Base-by-base conservation (phyloP, 2,888 invertebrate species). In the Amphipoea oculea region DNA sequence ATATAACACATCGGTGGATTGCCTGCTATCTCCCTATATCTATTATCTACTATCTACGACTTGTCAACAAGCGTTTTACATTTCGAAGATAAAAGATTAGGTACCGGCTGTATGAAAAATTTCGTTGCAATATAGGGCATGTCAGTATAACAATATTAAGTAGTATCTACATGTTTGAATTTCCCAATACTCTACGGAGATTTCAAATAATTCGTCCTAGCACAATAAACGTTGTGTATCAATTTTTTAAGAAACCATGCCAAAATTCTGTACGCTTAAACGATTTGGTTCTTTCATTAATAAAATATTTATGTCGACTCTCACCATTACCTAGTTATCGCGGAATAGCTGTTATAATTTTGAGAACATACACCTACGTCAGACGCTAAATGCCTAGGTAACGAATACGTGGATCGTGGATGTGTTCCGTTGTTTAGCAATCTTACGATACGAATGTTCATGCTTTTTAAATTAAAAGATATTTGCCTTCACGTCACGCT, bases 21-120 rank as follows among this genome's bases (percentile, higher is more conserved):
- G 90, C 68, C 73, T 85, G 80, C 78, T 94, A 94, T 94, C 93
- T 82, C 66, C 68, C 86, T 92, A 20, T 42, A 71, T 62, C n/a
- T 40, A 62, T n/a, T 71, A 93, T 94, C n/a, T 40, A 62, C 40
- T 71, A 93, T 94, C 92, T 89, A 91, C 86, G 88, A 93, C 91
- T 93, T 95, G 95, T 95, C 94, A 94, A 94, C 93, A 93, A 93
- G 91, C 91, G 89, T 93, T 93, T 93, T 94, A 94, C 92, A 93
- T 93, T 94, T 94, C 83, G 89, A 88, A 84, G 94, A 95, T 95
- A 94, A 93, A 86, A 90, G 87, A 90, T 92, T 92, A 29, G 29
- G 29, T 29, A 89, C 84, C 81, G 78, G 83, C 86, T 87, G 87
- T 90, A 91, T 89, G 82, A 87, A 86, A 40, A 76, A 82, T 78